Percentiles rank a stretch among this genome's conserved stretches.
Conservation (phyloP, 2,888 invertebrate genomes). For the Coelinius sp. region DNA sequence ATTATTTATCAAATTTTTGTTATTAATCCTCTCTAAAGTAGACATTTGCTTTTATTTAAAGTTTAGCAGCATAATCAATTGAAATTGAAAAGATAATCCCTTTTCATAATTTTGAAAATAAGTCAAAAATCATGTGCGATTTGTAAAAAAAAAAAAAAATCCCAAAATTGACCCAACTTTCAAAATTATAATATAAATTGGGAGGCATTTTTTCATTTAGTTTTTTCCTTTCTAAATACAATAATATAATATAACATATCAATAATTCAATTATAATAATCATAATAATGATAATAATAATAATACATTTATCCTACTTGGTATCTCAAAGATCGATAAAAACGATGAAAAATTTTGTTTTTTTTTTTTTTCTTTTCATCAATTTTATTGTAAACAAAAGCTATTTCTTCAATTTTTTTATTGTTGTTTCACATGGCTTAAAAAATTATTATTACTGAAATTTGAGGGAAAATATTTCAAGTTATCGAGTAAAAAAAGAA, state of each 20-base stretch:
- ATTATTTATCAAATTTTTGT: too few species aligned
- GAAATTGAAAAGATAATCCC: background rate
- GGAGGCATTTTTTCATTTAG: slow-evolving; percentile 9
- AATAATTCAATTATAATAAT: slow-evolving; percentile 59
- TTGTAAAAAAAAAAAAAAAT: slow-evolving; percentile 13
- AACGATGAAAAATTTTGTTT: slow-evolving; percentile 44
- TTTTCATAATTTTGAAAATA: background rate
- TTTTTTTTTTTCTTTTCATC: background rate
- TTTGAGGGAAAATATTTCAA: too few species aligned
- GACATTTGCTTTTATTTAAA: slow-evolving; percentile 4
- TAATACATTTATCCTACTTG: slow-evolving; percentile 65
- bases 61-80: background rate
- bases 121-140: background rate
- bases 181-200: slow-evolving; percentile 13
- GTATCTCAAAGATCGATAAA: slow-evolving; percentile 59
- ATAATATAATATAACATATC: slow-evolving; percentile 46
- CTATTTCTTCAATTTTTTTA: too few species aligned
- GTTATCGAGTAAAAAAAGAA: too few species aligned
- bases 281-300: slow-evolving; percentile 56
- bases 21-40: background rate
- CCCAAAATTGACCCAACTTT: background rate
- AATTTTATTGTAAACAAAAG: background rate
- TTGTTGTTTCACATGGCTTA: slow-evolving; percentile 31
- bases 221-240: slow-evolving; percentile 56
- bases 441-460: too few species aligned